These are phyloP conservation scores for Balaeniceps rex DNA, from an alignment of 2,113 vertebrate genomes.

Conservation along the genomic window DNA sequence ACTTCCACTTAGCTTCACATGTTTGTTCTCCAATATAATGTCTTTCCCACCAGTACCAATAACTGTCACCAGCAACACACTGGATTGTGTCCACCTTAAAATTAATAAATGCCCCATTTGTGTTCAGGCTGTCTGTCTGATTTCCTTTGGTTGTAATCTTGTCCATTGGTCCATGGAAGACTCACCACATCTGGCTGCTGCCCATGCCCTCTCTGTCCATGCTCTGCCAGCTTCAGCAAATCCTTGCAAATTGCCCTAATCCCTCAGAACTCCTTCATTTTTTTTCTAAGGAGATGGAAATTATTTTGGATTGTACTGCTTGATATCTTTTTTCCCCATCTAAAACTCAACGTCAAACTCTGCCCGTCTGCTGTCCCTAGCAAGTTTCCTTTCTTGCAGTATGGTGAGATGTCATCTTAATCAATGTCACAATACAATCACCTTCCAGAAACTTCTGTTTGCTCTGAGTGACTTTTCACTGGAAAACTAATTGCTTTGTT, in stretches of 20 bases:
- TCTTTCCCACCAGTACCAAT: background rate
- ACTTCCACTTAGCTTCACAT: background rate
- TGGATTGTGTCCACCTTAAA: background rate
- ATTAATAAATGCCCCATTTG: background rate
- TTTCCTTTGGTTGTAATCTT: background rate
- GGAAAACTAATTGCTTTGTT: background rate
- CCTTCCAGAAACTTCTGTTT: background rate
- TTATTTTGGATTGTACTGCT: background rate
- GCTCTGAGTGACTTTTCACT: background rate
- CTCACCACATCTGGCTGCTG: background rate
- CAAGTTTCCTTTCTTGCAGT: background rate
- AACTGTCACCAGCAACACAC: background rate
- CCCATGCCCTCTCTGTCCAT: accelerated
- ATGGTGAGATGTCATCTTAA: background rate
- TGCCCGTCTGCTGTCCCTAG: background rate
- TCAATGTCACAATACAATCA: background rate
- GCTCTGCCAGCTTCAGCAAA: background rate
- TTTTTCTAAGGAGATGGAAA: background rate
- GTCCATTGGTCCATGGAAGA: background rate
- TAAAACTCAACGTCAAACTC: background rate
- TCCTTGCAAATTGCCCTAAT: background rate
- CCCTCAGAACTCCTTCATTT: background rate
- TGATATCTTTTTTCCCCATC: background rate
- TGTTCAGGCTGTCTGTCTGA: background rate
- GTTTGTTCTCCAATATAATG: background rate